Evolutionary conservation across 2,113 vertebrate species (phyloP), one percentile per base, ranked within the genome.

Genomic region (Vulpes ferrilata): DNA sequence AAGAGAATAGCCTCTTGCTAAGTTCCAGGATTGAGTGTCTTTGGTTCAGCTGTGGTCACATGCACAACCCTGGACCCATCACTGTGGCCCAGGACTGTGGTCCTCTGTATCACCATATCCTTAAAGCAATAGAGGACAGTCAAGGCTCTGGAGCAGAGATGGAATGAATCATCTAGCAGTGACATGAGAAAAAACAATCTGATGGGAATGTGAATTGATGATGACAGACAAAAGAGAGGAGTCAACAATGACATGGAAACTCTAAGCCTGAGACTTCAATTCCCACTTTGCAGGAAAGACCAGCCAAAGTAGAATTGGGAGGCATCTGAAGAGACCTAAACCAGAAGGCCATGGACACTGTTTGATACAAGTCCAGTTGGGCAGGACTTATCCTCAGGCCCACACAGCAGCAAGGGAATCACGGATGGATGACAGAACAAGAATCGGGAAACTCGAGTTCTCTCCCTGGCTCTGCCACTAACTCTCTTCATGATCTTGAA

Each of bases 231-330:
- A 57, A 83, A 78, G 48, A 57, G 17, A 65, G 8, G 74, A 62
- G 25, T 59, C 65, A 59, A 30, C 93, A 97, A 73, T 51, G 69
- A 81, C 57, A 94, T 57, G 69, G 73, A 12, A 74, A 83, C 8
- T 53, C 30, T 11, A 65, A 59, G 43, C 78, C 22, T 55, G 35
- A 19, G 27, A 74, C 35, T 17, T 38, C 23, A 60, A 30, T 65
- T 80, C 27, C 27, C 7, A 20, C 32, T 79, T 51, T 64, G 13
- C 17, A 71, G 22, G 22, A 57, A 95, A 95, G 69, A 67, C 15
- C 7, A 87, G 51, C 23, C 32, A 92, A 59, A 82, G 38, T 57
- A 65, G 19, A 93, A 69, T 4, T 35, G 88, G 53, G 80, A 84
- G 25, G 22, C 17, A 74, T 80, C 23, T 59, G n/a, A 69, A n/a